Conservation (phyloP, 2,797 vertebrate genomes). For the Microctenopoma lineatum region DNA sequence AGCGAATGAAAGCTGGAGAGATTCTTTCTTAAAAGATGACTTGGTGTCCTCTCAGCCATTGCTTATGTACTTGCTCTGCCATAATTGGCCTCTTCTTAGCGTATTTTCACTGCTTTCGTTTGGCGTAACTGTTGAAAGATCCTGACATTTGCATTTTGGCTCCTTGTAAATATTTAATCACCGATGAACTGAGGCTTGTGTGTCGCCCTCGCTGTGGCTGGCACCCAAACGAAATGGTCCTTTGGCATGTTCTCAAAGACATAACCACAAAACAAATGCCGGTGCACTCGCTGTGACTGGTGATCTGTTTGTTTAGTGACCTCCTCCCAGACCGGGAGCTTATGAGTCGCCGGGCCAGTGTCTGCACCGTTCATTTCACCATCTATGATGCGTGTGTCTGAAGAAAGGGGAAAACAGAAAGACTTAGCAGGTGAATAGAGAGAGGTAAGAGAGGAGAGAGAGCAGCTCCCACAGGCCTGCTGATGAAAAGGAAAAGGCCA, state of each 20-base stretch:
- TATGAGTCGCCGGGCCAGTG: conserved; percentile 5
- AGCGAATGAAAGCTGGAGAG: conserved; percentile 5
- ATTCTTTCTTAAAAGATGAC: conserved; percentile 5
- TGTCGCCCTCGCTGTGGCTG: conserved; percentile 28
- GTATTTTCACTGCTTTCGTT: conserved; percentile 5
- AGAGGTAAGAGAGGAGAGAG: conserved; percentile 1
- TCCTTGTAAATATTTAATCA: conserved; percentile 70
- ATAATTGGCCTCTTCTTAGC: conserved; percentile 6
- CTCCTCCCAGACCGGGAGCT: conserved; percentile 46
- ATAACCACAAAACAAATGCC: conserved; percentile 40
- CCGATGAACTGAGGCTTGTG: conserved; percentile 50
- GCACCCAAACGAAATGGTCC: conserved; percentile 47
- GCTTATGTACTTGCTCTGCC: conserved; percentile 20
- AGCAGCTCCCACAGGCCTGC: conserved; percentile 39
- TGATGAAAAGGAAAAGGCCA: conserved; percentile 50
- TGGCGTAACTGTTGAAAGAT: conserved; percentile 37
- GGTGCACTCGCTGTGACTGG: conserved; percentile 33
- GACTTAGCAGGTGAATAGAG: not conserved
- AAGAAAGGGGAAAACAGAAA: conserved; percentile 11
- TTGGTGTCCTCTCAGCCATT: conserved; percentile 9
- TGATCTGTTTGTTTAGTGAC: conserved; percentile 53
- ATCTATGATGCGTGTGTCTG: conserved; percentile 17
- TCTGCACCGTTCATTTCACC: not conserved
- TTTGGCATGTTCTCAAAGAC: conserved; percentile 51
- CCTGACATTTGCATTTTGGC: conserved; percentile 53